phyloP scores from a whole-genome alignment of 37 sponge, comb jelly and placozoan genomes.

The Chondrosia reniformis region DNA sequence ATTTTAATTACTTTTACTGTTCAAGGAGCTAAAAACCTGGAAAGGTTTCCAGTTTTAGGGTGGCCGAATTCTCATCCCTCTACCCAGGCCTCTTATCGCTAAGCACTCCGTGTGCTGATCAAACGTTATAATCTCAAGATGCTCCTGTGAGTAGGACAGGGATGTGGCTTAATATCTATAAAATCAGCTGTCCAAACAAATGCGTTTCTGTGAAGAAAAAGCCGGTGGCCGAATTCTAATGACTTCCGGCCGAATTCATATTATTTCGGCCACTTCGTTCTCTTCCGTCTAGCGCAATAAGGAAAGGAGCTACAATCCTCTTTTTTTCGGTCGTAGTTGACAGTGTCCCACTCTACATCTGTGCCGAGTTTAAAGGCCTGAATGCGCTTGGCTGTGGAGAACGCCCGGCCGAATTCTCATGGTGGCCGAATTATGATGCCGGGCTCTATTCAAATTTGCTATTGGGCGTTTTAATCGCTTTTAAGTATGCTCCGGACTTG shows the following conservation, averaged over 20 bases:
- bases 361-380: neutral
- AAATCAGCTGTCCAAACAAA: neutral
- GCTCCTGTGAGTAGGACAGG: neutral
- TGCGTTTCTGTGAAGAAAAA: neutral
- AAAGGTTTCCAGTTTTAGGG: too few relatives aligned
- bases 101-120: neutral
- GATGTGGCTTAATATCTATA: neutral
- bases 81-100: neutral
- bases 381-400: neutral
- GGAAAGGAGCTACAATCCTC: neutral
- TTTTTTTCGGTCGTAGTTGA: neutral
- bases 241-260: constrained; percentile 18
- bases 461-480: too few relatives aligned
- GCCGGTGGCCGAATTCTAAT: constrained; percentile 16
- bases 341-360: neutral
- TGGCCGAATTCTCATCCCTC: constrained; percentile 20
- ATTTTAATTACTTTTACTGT: too few relatives aligned
- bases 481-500: too few relatives aligned
- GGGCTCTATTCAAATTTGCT: too few relatives aligned
- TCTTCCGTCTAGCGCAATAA: neutral
- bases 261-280: constrained; percentile 11
- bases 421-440: constrained; percentile 22
- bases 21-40: too few relatives aligned
- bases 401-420: constrained; percentile 13
- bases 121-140: neutral